Conservation (phyloP, 1,140 invertebrate genomes). For the Lordiphosa collinella region DNA sequence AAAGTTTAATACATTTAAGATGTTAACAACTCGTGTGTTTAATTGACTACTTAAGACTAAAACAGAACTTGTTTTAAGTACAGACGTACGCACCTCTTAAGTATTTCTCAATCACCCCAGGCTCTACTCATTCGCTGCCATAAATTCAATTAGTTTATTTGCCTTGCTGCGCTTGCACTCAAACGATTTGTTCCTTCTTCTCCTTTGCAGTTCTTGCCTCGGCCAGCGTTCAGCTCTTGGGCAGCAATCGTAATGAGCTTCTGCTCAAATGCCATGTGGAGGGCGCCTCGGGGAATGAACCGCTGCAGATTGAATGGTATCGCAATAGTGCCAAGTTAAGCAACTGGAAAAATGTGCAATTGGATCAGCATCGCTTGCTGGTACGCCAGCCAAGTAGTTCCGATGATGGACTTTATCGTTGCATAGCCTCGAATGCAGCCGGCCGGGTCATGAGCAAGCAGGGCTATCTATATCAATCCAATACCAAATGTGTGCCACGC, state of each 20-base stretch:
- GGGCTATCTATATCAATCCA: constrained; percentile 80
- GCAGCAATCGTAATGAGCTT: constrained; percentile 82
- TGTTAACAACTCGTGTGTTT: no score
- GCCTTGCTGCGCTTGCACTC: constrained; percentile 13
- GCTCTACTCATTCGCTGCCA: background rate
- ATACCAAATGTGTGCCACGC: constrained; percentile 56
- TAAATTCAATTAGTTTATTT: constrained; percentile 48
- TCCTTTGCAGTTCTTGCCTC: constrained; percentile 84
- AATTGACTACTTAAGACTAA: no score
- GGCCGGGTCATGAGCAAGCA: constrained; percentile 86
- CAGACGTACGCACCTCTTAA: no score
- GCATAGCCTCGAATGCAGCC: constrained; percentile 87
- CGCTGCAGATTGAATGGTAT: constrained; percentile 88
- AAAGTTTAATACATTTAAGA: no score
- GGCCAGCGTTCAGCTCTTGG: constrained; percentile 84
- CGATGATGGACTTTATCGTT: constrained; percentile 87
- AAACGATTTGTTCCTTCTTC: constrained; percentile 2
- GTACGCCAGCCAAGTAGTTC: constrained; percentile 82
- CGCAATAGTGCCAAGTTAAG: constrained; percentile 85
- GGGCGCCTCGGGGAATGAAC: constrained; percentile 83
- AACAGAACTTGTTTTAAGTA: no score
- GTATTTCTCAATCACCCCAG: background rate
- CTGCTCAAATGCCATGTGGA: constrained; percentile 87
- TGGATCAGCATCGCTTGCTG: constrained; percentile 84
- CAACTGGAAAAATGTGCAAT: constrained; percentile 82